phyloP scores from a whole-genome alignment of 2,113 vertebrate genomes.

The Menura novaehollandiae region DNA sequence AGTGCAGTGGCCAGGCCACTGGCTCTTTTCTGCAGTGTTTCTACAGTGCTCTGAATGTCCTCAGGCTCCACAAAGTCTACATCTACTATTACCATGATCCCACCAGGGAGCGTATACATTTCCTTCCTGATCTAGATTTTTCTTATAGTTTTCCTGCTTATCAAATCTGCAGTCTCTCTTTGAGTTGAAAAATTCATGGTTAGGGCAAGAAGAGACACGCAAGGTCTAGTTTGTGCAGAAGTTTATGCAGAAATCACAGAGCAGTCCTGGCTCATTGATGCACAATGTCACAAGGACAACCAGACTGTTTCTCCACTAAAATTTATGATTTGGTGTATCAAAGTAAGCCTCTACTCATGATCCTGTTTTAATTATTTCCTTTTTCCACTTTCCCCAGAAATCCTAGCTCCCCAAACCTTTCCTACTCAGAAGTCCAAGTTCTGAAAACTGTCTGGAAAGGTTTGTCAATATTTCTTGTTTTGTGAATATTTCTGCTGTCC shows the following conservation, averaged over 20 bases:
- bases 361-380: background rate
- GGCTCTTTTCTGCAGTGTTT: background rate
- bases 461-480: background rate
- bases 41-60: background rate
- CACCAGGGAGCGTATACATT: background rate
- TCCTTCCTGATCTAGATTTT: background rate
- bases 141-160: background rate
- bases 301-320: background rate
- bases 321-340: background rate
- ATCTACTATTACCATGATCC: background rate
- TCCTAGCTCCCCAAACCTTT: background rate
- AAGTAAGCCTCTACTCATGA: background rate
- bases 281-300: background rate
- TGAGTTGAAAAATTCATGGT: background rate
- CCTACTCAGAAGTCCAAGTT: background rate
- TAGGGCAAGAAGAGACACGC: background rate
- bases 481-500: background rate
- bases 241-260: background rate
- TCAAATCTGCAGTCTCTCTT: background rate
- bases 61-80: background rate
- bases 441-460: background rate
- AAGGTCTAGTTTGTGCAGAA: background rate
- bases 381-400: background rate
- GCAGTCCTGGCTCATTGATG: background rate
- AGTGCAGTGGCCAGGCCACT: background rate